These are phyloP conservation scores for Melanerpes aurifrons DNA, from an alignment of 2,113 vertebrate genomes.

Conservation along the genomic window DNA sequence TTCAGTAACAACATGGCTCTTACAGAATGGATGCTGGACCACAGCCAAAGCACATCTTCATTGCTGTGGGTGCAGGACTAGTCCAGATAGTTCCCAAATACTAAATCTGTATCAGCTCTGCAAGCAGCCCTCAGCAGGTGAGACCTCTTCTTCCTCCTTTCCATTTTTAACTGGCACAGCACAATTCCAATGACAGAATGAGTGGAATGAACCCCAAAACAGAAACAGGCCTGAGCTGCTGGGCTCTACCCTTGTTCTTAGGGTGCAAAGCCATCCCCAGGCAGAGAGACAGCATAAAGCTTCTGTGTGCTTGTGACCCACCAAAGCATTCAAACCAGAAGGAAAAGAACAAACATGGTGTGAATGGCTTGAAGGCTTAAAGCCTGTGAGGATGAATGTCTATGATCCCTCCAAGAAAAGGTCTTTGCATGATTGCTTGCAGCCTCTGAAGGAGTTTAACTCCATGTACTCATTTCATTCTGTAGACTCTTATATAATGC, in stretches of 20 bases:
- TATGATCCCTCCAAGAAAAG: background rate
- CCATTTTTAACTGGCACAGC: background rate
- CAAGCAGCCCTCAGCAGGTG: background rate
- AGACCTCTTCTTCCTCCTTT: background rate
- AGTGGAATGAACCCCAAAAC: background rate
- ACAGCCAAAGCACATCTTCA: background rate
- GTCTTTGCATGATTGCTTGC: background rate
- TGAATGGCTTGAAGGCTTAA: background rate
- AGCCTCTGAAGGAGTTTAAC: background rate
- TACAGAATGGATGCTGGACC: background rate
- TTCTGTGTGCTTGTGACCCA: background rate
- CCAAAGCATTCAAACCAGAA: background rate
- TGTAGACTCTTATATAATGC: background rate
- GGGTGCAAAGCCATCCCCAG: background rate
- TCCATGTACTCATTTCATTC: background rate
- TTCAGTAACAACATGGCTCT: background rate
- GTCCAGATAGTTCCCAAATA: background rate
- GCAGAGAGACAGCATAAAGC: background rate
- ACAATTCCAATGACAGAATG: background rate
- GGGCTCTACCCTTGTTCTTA: background rate
- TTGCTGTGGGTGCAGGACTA: background rate
- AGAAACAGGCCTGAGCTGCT: background rate
- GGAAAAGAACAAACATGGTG: background rate
- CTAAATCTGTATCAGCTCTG: background rate
- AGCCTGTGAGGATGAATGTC: background rate